Conservation (phyloP, 2,888 invertebrate genomes). For the Apamea monoglypha region DNA sequence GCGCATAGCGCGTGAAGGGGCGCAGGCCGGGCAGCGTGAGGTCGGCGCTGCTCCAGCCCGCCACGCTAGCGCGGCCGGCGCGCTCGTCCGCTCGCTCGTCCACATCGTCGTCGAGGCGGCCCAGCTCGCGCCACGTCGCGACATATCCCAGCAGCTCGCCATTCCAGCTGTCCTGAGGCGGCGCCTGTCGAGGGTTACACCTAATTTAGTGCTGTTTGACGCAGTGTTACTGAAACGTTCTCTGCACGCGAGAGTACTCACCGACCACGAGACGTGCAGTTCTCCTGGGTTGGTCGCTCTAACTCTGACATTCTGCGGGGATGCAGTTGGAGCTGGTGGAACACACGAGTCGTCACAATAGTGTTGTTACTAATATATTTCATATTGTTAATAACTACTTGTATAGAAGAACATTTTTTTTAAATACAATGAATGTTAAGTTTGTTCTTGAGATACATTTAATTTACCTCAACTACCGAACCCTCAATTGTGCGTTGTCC, state of each 20-base stretch:
- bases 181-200: conserved; percentile 86
- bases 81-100: conserved; percentile 50
- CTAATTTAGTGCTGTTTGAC: not conserved
- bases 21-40: conserved; percentile 91
- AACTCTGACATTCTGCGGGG: conserved; percentile 92
- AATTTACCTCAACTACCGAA: no score
- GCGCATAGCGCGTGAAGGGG: conserved; percentile 94
- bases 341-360: conserved; percentile 11
- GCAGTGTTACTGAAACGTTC: not conserved
- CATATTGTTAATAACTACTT: no score
- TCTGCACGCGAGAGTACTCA: conserved; percentile 74
- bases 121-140: conserved; percentile 90
- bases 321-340: conserved; percentile 91
- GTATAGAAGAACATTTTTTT: no score
- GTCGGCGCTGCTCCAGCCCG: conserved; percentile 92
- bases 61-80: conserved; percentile 80
- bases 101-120: conserved; percentile 70
- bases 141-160: conserved; percentile 94
- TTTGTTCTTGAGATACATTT: no score
- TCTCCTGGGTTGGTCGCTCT: conserved; percentile 92
- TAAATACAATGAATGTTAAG: no score
- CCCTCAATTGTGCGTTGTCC: no score
- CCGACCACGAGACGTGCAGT: conserved; percentile 93
- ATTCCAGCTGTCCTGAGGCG: conserved; percentile 92
- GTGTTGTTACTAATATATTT: not conserved